Evolutionary conservation across 1,140 invertebrate species (phyloP).

Genomic region (Globodera rostochiensis): DNA sequence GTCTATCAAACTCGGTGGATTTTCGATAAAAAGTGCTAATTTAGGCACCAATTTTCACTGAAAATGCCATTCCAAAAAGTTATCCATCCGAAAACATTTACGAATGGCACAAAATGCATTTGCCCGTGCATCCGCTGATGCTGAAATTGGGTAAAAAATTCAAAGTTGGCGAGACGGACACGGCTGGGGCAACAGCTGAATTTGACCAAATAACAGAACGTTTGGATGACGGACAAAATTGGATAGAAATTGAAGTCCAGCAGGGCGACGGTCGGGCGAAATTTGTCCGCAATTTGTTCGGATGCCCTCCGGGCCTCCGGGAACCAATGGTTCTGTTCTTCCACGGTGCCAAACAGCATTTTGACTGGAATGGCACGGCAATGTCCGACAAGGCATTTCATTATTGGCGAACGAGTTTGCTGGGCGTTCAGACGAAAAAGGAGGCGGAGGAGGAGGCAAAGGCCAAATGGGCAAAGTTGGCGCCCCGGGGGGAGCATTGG

Average conservation of each 20-base stretch:
- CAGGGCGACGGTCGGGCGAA: not conserved
- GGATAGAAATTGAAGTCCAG: too few relatives aligned
- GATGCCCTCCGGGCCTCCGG: not conserved
- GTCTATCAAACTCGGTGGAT: not conserved
- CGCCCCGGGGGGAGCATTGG: too few relatives aligned
- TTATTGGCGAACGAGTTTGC: not conserved
- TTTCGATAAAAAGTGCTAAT: not conserved
- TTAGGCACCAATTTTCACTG: not conserved
- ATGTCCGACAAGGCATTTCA: not conserved
- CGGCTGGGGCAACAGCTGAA: too few relatives aligned
- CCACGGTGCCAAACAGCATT: not conserved
- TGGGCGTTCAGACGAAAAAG: not conserved
- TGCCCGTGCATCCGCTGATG: too few relatives aligned
- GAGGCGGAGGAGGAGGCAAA: not conserved
- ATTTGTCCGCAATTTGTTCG: not conserved
- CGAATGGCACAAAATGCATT: not conserved
- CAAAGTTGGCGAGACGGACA: too few relatives aligned
- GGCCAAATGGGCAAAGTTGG: not conserved
- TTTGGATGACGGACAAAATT: too few relatives aligned
- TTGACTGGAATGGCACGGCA: not conserved
- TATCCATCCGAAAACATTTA: not conserved
- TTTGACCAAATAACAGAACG: too few relatives aligned
- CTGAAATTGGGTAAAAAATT: too few relatives aligned
- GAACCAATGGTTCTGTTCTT: not conserved
- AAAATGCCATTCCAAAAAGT: too few relatives aligned